phyloP scores from a whole-genome alignment of 2,888 invertebrate species.

The Agriopis marginaria region DNA sequence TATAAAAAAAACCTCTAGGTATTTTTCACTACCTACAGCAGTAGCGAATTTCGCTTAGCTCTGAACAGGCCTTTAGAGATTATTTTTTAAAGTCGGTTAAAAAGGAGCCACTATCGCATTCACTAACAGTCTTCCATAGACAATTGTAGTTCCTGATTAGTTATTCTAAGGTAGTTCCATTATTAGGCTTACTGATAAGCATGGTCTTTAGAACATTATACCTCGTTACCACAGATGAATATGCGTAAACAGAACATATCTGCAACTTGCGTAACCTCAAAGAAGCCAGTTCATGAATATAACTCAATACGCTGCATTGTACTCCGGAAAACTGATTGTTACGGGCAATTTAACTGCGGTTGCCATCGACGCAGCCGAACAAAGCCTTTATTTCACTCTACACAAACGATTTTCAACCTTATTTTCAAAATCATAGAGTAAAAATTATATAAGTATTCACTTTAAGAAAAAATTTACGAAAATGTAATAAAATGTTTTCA shows the following conservation, averaged over 20 bases:
- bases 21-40: too few species aligned
- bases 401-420: neutral
- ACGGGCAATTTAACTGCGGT: constrained; percentile 50
- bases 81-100: too few species aligned
- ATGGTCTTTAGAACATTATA: too few species aligned
- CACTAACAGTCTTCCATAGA: too few species aligned
- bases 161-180: too few species aligned
- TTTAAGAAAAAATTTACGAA: neutral
- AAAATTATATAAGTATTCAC: neutral
- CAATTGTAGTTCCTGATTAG: too few species aligned
- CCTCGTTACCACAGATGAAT: neutral
- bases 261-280: neutral
- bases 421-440: neutral
- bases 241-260: neutral
- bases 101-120: too few species aligned
- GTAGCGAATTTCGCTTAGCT: too few species aligned
- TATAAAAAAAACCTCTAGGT: too few species aligned
- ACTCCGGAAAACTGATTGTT: constrained; percentile 44
- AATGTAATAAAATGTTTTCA: neutral
- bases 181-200: too few species aligned
- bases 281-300: constrained; percentile 13
- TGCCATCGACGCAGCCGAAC: constrained; percentile 58
- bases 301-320: constrained; percentile 10
- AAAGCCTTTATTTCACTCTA: constrained; percentile 36
- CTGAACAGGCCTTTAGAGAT: too few species aligned